phyloP scores from a whole-genome alignment of 2,113 vertebrate species.

The Pithys albifrons region DNA sequence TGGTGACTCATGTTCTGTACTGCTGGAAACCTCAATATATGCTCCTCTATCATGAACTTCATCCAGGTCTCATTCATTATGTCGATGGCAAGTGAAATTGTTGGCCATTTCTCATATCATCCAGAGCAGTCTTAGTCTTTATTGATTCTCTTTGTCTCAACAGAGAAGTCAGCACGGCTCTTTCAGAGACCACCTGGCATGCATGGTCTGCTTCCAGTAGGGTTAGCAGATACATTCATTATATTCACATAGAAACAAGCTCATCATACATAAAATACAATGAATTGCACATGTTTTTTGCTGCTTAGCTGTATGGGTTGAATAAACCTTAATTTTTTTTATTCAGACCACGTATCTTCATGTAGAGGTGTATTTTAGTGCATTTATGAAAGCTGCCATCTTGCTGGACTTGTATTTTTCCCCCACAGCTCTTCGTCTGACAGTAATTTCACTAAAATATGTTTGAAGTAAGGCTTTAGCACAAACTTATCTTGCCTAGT shows the following conservation, averaged over 20 bases:
- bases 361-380: background rate
- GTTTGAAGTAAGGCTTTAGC: background rate
- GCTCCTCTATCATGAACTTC: constrained; percentile 1
- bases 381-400: background rate
- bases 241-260: background rate
- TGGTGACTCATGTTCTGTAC: constrained; percentile 31
- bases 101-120: constrained; percentile 40
- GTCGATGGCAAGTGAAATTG: constrained; percentile 42
- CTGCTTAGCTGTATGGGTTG: background rate
- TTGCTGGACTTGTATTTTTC: background rate
- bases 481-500: background rate
- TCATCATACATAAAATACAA: background rate
- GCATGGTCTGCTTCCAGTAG: background rate
- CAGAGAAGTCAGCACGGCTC: background rate
- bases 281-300: background rate
- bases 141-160: constrained; percentile 7
- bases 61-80: constrained; percentile 40
- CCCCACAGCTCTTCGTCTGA: background rate
- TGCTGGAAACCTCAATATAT: constrained; percentile 10
- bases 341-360: background rate
- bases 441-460: background rate
- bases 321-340: background rate
- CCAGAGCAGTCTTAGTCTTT: background rate
- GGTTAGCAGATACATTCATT: background rate
- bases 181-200: background rate